Evolutionary conservation across 2,113 vertebrate species (phyloP), one percentile per base, ranked within the genome.

Genomic region (Alouatta palliata): DNA sequence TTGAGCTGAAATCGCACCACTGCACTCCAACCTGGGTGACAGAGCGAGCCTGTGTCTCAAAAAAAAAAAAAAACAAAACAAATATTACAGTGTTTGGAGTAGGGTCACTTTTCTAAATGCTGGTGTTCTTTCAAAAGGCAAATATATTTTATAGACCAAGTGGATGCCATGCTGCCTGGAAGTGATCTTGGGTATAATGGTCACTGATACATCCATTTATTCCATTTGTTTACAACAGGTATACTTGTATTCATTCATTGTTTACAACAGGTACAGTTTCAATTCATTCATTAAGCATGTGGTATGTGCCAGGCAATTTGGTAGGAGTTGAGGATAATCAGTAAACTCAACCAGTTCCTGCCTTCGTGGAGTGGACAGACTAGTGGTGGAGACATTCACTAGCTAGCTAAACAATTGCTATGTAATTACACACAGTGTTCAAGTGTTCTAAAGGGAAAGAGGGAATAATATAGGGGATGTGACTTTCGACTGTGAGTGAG

Each of bases 371-470:
- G 13, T 45, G 9, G 70, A 40, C 30, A 27, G 54, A 20, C 79
- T 56, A 5, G 19, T 2, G 30, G 7, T 30, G 6, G 68, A 52
- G 58, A 68, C 1, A 0, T 27, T 32, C 14, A 11, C 20, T 0
- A 20, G 61, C 40, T 19, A 14, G 77, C 17, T 21, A 35, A 79
- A 56, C 27, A 54, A 49, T 56, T 81, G 12, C 30, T 7, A 1
- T 4, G 27, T 43, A 40, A 7, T 49, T 6, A 21, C 25, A 45
- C 6, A 14, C 5, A 2, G 23, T 30, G 8, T 21, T 43, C 52
- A 16, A 76, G 45, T 19, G 21, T 6, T 43, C 52, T 61, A 0
- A 47, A 21, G 17, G 3, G n/a, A 43, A 40, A 45, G n/a, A 35
- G 21, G 27, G n/a, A 32, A 5, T 40, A 10, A 35, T 4, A 25